Evolutionary conservation across 2,797 vertebrate genomes (phyloP).

Genomic region (Chelidonichthys spinosus): DNA sequence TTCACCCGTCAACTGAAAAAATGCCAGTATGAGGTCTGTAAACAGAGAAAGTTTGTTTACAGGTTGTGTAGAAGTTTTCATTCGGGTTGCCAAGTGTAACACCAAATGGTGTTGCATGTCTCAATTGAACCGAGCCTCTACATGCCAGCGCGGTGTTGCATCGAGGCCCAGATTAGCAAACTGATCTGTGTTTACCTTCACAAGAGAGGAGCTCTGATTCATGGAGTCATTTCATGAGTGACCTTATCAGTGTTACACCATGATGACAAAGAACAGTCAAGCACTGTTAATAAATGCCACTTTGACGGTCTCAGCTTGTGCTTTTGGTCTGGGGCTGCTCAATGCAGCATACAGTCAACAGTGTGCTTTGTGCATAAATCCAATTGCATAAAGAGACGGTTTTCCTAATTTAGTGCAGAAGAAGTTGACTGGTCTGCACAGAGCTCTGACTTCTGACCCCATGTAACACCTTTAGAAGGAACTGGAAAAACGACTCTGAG

Average conservation of each 20-base stretch:
- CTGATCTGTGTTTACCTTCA: slow-evolving; percentile 33
- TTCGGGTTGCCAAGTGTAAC: slow-evolving; percentile 12
- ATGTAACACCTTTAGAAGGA: too few species aligned
- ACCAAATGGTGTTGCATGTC: not conserved
- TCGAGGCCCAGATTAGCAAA: slow-evolving; percentile 13
- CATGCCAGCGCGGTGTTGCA: not conserved
- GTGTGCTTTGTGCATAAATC: too few species aligned
- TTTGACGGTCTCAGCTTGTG: not conserved
- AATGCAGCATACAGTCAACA: too few species aligned
- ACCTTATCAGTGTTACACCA: slow-evolving; percentile 14
- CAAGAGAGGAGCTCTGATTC: slow-evolving; percentile 12
- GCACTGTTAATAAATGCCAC: not conserved
- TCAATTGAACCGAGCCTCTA: not conserved
- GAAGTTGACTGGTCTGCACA: too few species aligned
- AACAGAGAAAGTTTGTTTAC: slow-evolving; percentile 28
- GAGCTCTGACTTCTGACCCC: too few species aligned
- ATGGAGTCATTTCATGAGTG: slow-evolving; percentile 6
- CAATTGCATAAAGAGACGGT: too few species aligned
- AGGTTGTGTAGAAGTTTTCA: not conserved
- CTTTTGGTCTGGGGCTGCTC: too few species aligned
- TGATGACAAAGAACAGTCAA: not conserved
- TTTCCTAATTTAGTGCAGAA: too few species aligned
- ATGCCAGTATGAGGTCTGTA: not conserved
- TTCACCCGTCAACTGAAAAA: too few species aligned
- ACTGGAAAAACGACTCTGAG: too few species aligned